Evolutionary conservation across 2,888 invertebrate genomes (phyloP), one percentile per base, ranked within the genome.

Genomic region (Parnassius smintheus): DNA sequence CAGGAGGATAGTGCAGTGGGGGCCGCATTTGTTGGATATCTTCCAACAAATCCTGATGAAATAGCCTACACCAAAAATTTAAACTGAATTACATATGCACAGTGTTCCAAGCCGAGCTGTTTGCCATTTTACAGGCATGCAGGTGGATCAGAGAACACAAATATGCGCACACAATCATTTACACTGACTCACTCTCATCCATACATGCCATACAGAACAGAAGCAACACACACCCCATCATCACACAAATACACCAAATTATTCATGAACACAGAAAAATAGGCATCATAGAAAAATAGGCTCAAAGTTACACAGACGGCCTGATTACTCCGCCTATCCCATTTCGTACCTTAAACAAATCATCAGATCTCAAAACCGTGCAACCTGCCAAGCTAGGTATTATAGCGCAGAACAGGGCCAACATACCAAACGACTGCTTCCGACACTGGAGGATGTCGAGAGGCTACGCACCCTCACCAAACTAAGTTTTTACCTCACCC

Each of bases 61-160:
- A 18, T 18, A 18, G 18, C 18, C 18, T 18, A 18, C 18, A 18
- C 18, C 18, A 18, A 18, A 18, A 0, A 18, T 18, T 18, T 18
- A 18, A 18, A n/a, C n/a, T n/a, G n/a, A n/a, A n/a, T n/a, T n/a
- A 18, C 8, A 49, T 35, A 2, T 64, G 64, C 46, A 46, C 64
- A 2, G 57, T 56, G 0, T 60, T 41, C 44, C 64, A 64, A 18
- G 64, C 64, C 1, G 61, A 64, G 25, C 22, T 55, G 3, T 9
- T n/a, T n/a, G n/a, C n/a, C n/a, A n/a, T n/a, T n/a, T n/a, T n/a
- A n/a, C n/a, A n/a, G n/a, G n/a, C n/a, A n/a, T 45, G 10, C 18
- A 57, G 1, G 51, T 53, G 11, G 57, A 53, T 44, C 1, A 9
- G 0, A 60, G 60, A 18, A 18, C 18, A 18, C 18, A 18, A 18